Conservation (phyloP, 1,140 invertebrate genomes). For the Xylocopa sonorina region DNA sequence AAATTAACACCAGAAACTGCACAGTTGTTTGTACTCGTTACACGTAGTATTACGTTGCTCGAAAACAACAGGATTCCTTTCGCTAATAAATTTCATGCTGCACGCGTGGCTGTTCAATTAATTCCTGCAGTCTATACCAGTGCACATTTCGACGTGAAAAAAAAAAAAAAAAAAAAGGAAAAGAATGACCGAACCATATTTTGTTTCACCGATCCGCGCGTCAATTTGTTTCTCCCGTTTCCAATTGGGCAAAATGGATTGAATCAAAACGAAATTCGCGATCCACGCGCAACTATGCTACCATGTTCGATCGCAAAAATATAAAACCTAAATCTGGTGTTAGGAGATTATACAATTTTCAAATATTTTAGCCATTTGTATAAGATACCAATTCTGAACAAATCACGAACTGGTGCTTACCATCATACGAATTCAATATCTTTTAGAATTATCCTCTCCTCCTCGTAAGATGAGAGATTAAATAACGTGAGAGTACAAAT, state of each 20-base stretch:
- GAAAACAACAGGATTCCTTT: background rate
- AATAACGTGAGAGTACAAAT: too few relatives aligned
- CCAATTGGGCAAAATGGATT: background rate
- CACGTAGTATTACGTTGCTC: background rate
- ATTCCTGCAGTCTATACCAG: background rate
- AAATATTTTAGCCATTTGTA: too few relatives aligned
- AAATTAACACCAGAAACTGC: background rate
- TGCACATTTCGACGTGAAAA: background rate
- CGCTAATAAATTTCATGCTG: background rate
- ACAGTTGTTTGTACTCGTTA: background rate
- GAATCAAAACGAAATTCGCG: background rate
- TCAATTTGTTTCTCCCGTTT: slow-evolving; percentile 1
- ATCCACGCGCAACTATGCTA: background rate
- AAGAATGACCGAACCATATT: slow-evolving; percentile 13
- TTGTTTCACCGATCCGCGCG: slow-evolving; percentile 3
- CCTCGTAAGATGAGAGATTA: too few relatives aligned
- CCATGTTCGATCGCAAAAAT: background rate
- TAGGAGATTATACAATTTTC: background rate
- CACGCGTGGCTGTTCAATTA: slow-evolving; percentile 20
- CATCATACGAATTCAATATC: too few relatives aligned
- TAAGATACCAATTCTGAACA: too few relatives aligned
- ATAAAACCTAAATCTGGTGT: too few relatives aligned
- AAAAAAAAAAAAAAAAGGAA: background rate
- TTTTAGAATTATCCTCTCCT: too few relatives aligned
- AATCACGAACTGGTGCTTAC: too few relatives aligned